Evolutionary conservation across 2,113 vertebrate species (phyloP).

Genomic region (Toxotes jaculatrix): DNA sequence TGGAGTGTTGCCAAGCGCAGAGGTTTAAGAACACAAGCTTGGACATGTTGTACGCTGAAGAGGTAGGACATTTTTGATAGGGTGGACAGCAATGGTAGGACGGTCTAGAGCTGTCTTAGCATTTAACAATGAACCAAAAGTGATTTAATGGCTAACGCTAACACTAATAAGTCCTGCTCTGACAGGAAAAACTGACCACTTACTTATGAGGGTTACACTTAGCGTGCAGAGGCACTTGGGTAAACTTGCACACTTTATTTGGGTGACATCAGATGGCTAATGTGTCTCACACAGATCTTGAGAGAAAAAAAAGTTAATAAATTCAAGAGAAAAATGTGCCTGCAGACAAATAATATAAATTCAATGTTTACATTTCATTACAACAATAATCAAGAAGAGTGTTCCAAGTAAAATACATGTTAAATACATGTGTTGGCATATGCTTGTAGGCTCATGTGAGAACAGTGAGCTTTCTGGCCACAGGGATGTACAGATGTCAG

Average conservation of each 20-base stretch:
- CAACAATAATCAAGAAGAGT: constrained; percentile 10
- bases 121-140: constrained; percentile 33
- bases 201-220: not conserved
- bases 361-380: not conserved
- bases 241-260: not conserved
- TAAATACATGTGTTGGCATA: constrained; percentile 25
- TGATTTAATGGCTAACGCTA: not conserved
- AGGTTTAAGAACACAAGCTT: constrained; percentile 63
- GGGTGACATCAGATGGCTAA: not conserved
- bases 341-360: not conserved
- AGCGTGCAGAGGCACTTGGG: not conserved
- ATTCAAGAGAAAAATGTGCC: not conserved
- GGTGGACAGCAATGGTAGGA: constrained; percentile 27
- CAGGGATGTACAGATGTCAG: constrained; percentile 68
- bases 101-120: constrained; percentile 21
- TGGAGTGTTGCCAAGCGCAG: constrained; percentile 69
- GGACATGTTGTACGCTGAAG: constrained; percentile 41
- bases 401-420: not conserved
- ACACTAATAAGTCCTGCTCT: not conserved
- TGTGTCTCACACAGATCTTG: not conserved
- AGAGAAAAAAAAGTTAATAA: not conserved
- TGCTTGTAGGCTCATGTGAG: constrained; percentile 29
- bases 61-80: constrained; percentile 55
- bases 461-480: constrained; percentile 47
- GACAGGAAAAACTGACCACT: not conserved